Percentiles rank a stretch among this genome's conserved stretches.
phyloP scores from a whole-genome alignment of 2,113 vertebrate species.

The Anolis sagrei region DNA sequence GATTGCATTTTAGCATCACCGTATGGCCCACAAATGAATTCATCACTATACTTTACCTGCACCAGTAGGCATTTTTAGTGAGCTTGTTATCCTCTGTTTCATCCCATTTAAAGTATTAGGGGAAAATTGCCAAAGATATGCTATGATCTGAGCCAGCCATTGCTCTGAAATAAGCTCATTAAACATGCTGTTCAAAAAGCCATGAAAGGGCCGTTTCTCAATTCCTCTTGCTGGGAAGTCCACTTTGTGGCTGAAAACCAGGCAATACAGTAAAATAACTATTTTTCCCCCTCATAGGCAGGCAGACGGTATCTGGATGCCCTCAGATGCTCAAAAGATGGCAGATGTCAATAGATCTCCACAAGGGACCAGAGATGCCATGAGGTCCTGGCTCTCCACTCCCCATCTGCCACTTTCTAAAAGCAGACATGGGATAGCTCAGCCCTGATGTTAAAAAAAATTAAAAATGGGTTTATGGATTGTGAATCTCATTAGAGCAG shows the following conservation, averaged over 20 bases:
- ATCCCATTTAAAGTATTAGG: not conserved
- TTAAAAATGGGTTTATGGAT: not conserved
- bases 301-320: not conserved
- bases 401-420: not conserved
- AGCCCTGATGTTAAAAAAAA: not conserved
- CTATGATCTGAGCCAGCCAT: not conserved
- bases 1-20: not conserved
- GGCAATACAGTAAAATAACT: not conserved
- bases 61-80: not conserved
- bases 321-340: not conserved
- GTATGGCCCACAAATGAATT: not conserved
- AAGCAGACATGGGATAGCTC: not conserved
- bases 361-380: not conserved
- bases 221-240: not conserved
- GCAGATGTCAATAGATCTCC: not conserved
- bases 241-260: not conserved
- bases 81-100: conserved; percentile 14
- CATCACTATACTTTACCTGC: not conserved
- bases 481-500: too few relatives aligned
- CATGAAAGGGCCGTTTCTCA: not conserved
- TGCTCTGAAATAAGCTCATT: not conserved
- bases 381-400: not conserved
- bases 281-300: not conserved
- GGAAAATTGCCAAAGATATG: not conserved
- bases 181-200: not conserved